These are phyloP conservation scores for Alligator mississippiensis DNA, from an alignment of 2,113 vertebrate genomes.

Conservation along the genomic window DNA sequence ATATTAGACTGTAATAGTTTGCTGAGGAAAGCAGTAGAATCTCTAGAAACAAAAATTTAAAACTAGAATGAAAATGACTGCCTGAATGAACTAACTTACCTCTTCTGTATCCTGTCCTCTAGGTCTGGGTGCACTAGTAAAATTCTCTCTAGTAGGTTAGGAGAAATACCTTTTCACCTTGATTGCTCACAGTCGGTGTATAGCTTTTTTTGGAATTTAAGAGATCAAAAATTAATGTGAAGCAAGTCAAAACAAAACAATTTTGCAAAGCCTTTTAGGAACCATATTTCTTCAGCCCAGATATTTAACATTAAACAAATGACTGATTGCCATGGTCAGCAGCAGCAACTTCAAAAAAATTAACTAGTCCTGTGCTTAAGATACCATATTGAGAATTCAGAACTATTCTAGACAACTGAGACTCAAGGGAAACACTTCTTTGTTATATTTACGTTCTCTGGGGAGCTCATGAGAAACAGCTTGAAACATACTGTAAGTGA, in stretches of 20 bases:
- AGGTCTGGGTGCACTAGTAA: neutral
- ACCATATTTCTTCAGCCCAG: neutral
- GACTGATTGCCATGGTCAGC: neutral
- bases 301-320: neutral
- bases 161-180: neutral
- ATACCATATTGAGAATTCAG: constrained; percentile 14
- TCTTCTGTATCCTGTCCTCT: neutral
- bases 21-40: neutral
- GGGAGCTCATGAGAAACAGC: constrained; percentile 40
- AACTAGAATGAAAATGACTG: neutral
- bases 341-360: neutral
- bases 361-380: constrained; percentile 12
- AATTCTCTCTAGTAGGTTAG: neutral
- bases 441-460: constrained; percentile 59
- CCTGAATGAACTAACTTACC: neutral
- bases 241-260: neutral
- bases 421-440: constrained; percentile 44
- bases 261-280: neutral
- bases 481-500: constrained; percentile 38
- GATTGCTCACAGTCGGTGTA: neutral
- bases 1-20: neutral
- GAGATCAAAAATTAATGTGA: neutral
- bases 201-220: neutral
- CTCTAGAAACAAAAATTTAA: neutral
- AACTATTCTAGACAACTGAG: neutral